phyloP scores from a whole-genome alignment of 2,113 vertebrate genomes.

The Maccullochella peelii region DNA sequence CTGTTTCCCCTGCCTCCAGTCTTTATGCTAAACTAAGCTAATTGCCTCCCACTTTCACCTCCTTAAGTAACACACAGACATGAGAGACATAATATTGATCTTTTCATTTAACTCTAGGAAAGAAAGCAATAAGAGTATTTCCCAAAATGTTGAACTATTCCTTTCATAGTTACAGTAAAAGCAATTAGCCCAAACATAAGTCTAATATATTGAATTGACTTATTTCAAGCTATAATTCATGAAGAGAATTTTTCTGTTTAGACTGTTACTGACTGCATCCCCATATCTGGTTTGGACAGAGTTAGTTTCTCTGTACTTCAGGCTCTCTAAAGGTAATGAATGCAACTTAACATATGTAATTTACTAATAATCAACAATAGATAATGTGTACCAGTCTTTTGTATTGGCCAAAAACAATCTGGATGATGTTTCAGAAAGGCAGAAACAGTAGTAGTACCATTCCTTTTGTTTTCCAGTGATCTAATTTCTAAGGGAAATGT shows the following conservation, averaged over 20 bases:
- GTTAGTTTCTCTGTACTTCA: not conserved
- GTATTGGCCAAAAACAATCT: not conserved
- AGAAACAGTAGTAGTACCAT: not conserved
- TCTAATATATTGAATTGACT: slow-evolving; percentile 17
- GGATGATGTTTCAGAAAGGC: not conserved
- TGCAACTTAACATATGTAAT: not conserved
- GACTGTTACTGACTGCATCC: not conserved
- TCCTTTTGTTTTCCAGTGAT: slow-evolving; percentile 31
- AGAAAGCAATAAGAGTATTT: slow-evolving; percentile 10
- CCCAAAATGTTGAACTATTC: slow-evolving; percentile 21
- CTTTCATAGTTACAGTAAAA: slow-evolving; percentile 21
- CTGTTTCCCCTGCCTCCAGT: slow-evolving; percentile 5
- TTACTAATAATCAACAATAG: not conserved
- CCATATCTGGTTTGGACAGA: too few species aligned
- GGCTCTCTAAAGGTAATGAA: slow-evolving; percentile 8
- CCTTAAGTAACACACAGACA: not conserved
- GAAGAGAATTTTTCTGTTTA: slow-evolving; percentile 11
- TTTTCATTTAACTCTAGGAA: slow-evolving; percentile 4
- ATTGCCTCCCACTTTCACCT: not conserved
- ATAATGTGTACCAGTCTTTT: not conserved
- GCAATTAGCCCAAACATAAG: slow-evolving; percentile 21
- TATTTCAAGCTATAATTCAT: slow-evolving; percentile 22
- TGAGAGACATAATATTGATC: slow-evolving; percentile 4
- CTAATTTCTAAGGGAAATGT: slow-evolving; percentile 18
- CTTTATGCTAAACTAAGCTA: slow-evolving; percentile 11